These are phyloP conservation scores for Caretta caretta DNA, from an alignment of 2,113 vertebrate species.

Conservation along the genomic window DNA sequence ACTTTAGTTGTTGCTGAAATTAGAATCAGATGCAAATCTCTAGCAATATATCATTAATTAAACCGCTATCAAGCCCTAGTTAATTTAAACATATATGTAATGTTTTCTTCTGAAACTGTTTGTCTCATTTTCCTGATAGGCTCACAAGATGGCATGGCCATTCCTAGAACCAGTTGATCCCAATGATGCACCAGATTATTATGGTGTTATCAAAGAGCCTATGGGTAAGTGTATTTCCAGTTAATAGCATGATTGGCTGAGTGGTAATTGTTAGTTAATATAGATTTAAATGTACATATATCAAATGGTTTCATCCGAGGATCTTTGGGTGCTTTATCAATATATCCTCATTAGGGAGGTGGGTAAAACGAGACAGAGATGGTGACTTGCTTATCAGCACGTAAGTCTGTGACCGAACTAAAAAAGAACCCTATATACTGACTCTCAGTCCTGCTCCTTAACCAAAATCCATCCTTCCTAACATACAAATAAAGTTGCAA, in stretches of 20 bases:
- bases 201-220: conserved; percentile 97
- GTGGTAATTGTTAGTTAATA: neutral
- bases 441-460: neutral
- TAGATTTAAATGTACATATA: neutral
- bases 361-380: neutral
- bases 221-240: conserved; percentile 88
- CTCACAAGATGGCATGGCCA: conserved; percentile 99
- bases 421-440: neutral
- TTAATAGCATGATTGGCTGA: neutral
- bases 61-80: neutral
- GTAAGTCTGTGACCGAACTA: neutral
- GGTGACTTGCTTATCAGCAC: neutral
- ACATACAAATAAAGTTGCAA: neutral
- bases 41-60: neutral
- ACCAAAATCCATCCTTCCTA: neutral
- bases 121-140: conserved; percentile 74
- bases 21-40: neutral
- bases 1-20: neutral
- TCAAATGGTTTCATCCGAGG: neutral
- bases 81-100: neutral
- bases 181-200: conserved; percentile 98
- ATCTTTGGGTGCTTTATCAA: neutral
- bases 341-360: neutral
- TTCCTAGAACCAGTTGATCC: conserved; percentile 98
- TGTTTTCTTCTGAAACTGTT: neutral